Percentiles rank a stretch among this genome's conserved stretches.
phyloP scores from a whole-genome alignment of 2,888 invertebrate genomes.

The Stenoptilia bipunctidactyla region DNA sequence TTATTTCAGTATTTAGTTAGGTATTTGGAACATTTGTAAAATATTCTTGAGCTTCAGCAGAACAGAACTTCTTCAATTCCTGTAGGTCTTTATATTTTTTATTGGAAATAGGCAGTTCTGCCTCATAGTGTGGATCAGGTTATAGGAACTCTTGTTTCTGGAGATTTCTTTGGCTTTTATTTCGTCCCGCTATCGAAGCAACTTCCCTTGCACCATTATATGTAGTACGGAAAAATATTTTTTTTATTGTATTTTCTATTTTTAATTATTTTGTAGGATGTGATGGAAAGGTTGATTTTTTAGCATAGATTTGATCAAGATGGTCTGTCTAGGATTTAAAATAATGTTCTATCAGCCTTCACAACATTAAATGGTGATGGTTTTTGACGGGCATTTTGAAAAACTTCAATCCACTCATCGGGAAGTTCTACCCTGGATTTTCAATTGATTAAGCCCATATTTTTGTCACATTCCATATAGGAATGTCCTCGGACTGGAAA shows the following conservation, averaged over 20 bases:
- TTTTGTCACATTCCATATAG: slow-evolving; percentile 13
- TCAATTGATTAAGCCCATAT: slow-evolving; percentile 11
- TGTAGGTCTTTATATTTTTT: slow-evolving; percentile 10
- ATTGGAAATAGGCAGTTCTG: slow-evolving; percentile 7
- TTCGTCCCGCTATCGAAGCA: slow-evolving; percentile 5
- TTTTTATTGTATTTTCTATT: slow-evolving; percentile 4
- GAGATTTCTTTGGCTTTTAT: slow-evolving; percentile 7
- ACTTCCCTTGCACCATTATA: slow-evolving; percentile 10
- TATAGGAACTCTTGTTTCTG: slow-evolving; percentile 8
- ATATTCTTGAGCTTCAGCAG: slow-evolving; percentile 7
- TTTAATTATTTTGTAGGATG: slow-evolving; percentile 6
- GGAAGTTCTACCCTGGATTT: slow-evolving; percentile 8
- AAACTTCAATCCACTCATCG: slow-evolving; percentile 7
- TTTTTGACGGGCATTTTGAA: slow-evolving; percentile 5
- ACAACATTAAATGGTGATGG: slow-evolving; percentile 8
- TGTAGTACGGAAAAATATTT: slow-evolving; percentile 2
- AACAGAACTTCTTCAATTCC: slow-evolving; percentile 9
- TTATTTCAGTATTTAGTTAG: no score
- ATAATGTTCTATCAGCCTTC: slow-evolving; percentile 4
- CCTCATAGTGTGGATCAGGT: slow-evolving; percentile 7
- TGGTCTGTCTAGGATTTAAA: slow-evolving; percentile 6
- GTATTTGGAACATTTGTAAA: slow-evolving; percentile 10
- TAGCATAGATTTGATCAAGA: slow-evolving; percentile 5
- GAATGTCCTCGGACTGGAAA: slow-evolving; percentile 21
- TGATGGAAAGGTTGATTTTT: slow-evolving; percentile 6